Evolutionary conservation across 2,888 invertebrate species (phyloP).

Genomic region (Crepidodera aurea): DNA sequence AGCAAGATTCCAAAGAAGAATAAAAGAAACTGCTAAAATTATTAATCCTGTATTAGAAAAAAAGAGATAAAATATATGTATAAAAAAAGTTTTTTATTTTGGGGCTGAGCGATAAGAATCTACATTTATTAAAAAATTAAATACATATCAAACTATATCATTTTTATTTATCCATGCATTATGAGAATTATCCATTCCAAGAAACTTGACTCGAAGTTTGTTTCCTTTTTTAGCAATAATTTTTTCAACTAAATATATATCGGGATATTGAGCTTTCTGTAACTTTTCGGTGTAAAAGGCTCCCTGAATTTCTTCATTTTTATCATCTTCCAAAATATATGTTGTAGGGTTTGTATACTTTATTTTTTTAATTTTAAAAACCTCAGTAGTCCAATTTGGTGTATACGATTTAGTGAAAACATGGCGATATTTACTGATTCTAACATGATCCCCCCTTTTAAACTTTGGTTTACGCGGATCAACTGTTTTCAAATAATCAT

Average conservation of each 20-base stretch:
- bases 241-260: slow-evolving; percentile 53
- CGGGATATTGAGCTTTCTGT: slow-evolving; percentile 48
- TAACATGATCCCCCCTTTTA: slow-evolving; percentile 41
- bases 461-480: slow-evolving; percentile 30
- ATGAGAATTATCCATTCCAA: slow-evolving; percentile 45
- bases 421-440: slow-evolving; percentile 50
- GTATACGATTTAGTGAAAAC: slow-evolving; percentile 53
- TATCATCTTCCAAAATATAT: slow-evolving; percentile 48
- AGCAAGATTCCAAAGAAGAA: no score
- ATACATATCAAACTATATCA: slow-evolving; percentile 6
- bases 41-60: no score
- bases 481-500: slow-evolving; percentile 43
- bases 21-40: no score
- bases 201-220: slow-evolving; percentile 41
- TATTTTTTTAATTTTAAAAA: slow-evolving; percentile 51
- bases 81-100: no score
- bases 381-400: slow-evolving; percentile 53
- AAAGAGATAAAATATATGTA: no score
- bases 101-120: no score
- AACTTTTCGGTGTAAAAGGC: slow-evolving; percentile 41
- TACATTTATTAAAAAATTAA: no score
- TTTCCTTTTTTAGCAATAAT: slow-evolving; percentile 43
- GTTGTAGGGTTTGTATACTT: slow-evolving; percentile 49
- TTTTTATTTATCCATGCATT: slow-evolving; percentile 26
- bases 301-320: no score